Conservation (phyloP, 2,113 vertebrate species). For the Dasyornis broadbenti region DNA sequence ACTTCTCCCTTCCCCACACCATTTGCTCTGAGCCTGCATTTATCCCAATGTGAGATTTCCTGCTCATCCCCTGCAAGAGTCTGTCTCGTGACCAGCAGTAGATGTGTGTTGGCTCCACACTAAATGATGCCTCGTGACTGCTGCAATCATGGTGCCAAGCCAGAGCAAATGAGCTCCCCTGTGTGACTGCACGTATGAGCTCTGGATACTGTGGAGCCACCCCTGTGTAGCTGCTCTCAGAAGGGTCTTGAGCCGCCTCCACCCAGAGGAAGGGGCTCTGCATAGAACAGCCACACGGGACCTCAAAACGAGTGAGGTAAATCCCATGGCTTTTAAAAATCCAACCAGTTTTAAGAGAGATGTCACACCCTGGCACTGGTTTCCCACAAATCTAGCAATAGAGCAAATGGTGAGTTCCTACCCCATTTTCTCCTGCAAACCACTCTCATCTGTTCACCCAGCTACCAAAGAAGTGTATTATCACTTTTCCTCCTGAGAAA, state of each 20-base stretch:
- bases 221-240: not conserved
- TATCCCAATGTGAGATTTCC: not conserved
- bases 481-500: not conserved
- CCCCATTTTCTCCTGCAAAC: not conserved
- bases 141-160: fast-evolving
- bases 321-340: not conserved
- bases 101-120: fast-evolving
- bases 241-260: not conserved
- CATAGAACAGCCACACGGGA: fast-evolving
- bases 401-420: not conserved
- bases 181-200: fast-evolving
- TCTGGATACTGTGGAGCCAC: not conserved
- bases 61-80: not conserved
- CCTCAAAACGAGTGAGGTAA: not conserved
- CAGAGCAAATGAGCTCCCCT: not conserved
- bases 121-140: not conserved
- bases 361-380: not conserved
- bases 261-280: not conserved
- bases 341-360: not conserved
- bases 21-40: not conserved
- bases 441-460: not conserved
- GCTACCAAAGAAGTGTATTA: not conserved
- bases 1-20: fast-evolving
- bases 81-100: not conserved
- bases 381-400: not conserved